Conservation (phyloP, 2,888 invertebrate genomes). For the Drosophila nr. perissopoda region DNA sequence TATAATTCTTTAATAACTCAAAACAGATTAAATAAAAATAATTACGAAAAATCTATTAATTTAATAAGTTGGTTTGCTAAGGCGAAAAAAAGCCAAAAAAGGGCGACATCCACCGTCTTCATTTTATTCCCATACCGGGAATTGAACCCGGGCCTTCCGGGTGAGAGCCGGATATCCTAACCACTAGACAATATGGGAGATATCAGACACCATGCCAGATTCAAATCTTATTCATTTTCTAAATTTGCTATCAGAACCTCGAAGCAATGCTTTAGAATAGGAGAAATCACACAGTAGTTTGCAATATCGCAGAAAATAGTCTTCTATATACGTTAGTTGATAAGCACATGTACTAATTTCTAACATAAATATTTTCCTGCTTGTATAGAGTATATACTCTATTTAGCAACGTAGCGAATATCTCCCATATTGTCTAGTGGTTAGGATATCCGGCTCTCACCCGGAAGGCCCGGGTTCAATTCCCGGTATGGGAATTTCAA, state of each 20-base stretch:
- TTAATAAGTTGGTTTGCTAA: not conserved
- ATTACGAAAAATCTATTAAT: not conserved
- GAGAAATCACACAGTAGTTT: no score
- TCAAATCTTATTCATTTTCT: no score
- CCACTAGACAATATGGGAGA: conserved; percentile 85
- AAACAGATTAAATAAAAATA: not conserved
- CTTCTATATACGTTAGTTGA: no score
- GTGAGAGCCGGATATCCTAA: conserved; percentile 86
- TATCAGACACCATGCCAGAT: no score
- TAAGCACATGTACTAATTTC: no score
- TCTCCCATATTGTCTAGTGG: conserved; percentile 85
- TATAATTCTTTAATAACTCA: not conserved
- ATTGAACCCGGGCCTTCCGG: conserved; percentile 91
- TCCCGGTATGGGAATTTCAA: conserved; percentile 96
- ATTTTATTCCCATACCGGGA: conserved; percentile 94
- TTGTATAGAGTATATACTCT: no score
- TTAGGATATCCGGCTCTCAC: conserved; percentile 86
- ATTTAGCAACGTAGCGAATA: not conserved
- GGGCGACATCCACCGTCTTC: no score
- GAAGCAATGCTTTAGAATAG: no score
- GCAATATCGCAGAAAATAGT: no score
- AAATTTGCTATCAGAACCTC: no score
- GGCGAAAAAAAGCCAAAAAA: no score
- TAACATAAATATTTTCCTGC: no score
- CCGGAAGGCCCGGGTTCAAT: conserved; percentile 91